Evolutionary conservation across 2,888 invertebrate genomes (phyloP), one percentile per base, ranked within the genome.

Genomic region (Andrena praecox): DNA sequence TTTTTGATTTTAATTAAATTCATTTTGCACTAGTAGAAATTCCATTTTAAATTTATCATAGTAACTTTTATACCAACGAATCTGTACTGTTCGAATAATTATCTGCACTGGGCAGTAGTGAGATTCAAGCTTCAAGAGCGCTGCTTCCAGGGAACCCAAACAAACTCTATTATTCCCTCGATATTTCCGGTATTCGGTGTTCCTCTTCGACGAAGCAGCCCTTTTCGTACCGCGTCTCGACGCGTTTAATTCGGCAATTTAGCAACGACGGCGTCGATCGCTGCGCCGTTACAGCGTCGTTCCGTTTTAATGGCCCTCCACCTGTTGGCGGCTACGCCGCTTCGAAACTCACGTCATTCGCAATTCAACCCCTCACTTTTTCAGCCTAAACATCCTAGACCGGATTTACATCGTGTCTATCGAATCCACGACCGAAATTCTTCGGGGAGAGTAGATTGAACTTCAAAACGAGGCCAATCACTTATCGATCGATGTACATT

Each of bases 241-340:
- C 75, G 70, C 74, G 71, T 63, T 80, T 85, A 82, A 85, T 85
- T 85, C 74, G 71, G 42, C 73, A 85, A 85, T 85, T 85, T 79
- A 75, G 71, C 81, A 78, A 70, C 75, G 62, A 29, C 59, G 67
- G 70, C 67, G 78, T 78, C 81, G 85, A 85, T 85, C 80, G 85
- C 70, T 27, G 66, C 62, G 35, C 76, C 78, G 78, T 85, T 85
- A 85, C 78, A 85, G 67, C 79, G 76, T 74, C 74, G 77, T 80
- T 75, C 85, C 71, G 75, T 85, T 85, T 85, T 85, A 85, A 85
- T 85, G 77, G 85, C 56, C 74, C 77, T 85, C 85, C 85, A 85
- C 85, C 85, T 85, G 85, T 85, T 85, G 85, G 85, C 56, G 74
- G 59, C 54, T 24, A 63, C 63, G 54, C 69, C 50, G 71, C 52